These are phyloP conservation scores for Phoronis australis DNA, from an alignment of 2,888 invertebrate genomes.

Conservation along the genomic window DNA sequence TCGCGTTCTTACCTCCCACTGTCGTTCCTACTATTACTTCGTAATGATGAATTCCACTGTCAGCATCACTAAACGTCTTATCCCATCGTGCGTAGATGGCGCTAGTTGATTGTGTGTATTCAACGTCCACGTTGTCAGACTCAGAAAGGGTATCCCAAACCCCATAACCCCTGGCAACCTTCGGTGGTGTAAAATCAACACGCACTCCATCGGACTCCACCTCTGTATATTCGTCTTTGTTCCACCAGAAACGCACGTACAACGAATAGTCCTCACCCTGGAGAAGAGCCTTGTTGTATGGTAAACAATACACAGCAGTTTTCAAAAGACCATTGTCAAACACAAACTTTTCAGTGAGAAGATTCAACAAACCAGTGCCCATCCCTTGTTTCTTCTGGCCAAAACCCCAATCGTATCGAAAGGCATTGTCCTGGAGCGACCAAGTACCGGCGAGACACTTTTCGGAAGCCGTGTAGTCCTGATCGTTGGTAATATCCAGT, in stretches of 20 bases:
- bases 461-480: background rate
- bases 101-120: background rate
- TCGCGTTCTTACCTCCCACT: constrained; percentile 12
- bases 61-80: constrained; percentile 2
- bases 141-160: background rate
- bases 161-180: background rate
- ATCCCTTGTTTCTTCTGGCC: constrained; percentile 12
- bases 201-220: background rate
- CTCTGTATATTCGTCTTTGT: background rate
- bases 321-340: constrained; percentile 14
- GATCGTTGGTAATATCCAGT: background rate
- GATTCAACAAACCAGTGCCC: constrained; percentile 18
- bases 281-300: constrained; percentile 7
- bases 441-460: background rate
- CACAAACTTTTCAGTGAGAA: constrained; percentile 14
- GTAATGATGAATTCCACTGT: constrained; percentile 2
- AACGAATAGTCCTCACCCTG: constrained; percentile 1
- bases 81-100: constrained; percentile 1
- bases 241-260: constrained; percentile 4
- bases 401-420: constrained; percentile 20
- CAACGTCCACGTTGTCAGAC: constrained; percentile 1
- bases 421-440: no score
- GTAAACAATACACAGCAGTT: constrained; percentile 15
- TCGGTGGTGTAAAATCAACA: constrained; percentile 6
- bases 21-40: constrained; percentile 8